Conservation (phyloP, 92 coral and sea anemone species). For the Epizoanthus illoricatus region DNA sequence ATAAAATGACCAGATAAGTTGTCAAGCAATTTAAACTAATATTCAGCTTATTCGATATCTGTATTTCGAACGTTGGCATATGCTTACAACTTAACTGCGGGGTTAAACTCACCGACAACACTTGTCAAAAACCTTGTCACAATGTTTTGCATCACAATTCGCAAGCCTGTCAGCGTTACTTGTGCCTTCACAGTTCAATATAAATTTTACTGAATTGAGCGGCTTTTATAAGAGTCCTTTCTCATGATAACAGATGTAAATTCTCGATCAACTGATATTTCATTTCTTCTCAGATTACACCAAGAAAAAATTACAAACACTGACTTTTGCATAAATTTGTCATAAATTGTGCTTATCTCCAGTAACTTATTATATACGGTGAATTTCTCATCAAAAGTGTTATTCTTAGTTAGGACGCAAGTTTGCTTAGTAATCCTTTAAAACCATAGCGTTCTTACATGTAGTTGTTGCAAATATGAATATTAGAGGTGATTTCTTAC, state of each 20-base stretch:
- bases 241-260: not conserved
- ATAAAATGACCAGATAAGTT: not conserved
- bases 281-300: not conserved
- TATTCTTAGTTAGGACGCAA: too few species aligned
- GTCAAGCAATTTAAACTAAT: conserved; percentile 10
- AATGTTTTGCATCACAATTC: conserved; percentile 3
- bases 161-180: conserved; percentile 11
- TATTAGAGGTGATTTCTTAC: too few species aligned
- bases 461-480: too few species aligned
- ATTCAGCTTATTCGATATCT: not conserved
- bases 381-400: too few species aligned
- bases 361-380: too few species aligned
- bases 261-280: not conserved
- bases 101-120: not conserved
- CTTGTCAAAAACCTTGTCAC: not conserved
- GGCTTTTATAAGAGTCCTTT: not conserved
- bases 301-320: not conserved
- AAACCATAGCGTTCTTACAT: too few species aligned
- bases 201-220: not conserved
- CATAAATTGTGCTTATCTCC: too few species aligned
- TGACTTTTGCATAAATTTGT: not conserved
- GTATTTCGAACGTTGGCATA: conserved; percentile 1
- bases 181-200: not conserved
- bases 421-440: too few species aligned
- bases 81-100: not conserved